Conservation (phyloP, 2,797 vertebrate genomes). For the Poliocrania exsul region DNA sequence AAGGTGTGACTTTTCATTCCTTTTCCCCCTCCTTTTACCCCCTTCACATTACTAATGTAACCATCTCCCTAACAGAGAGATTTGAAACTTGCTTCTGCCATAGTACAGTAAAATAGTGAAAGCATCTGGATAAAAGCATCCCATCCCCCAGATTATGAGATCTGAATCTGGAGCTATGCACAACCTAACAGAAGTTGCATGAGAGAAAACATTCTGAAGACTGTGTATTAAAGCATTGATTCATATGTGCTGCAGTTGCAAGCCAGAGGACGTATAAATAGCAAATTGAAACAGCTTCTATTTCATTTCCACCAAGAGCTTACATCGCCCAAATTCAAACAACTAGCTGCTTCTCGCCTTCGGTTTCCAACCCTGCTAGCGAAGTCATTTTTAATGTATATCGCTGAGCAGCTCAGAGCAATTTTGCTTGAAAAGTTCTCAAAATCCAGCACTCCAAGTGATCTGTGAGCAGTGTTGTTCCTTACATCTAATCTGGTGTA, state of each 20-base stretch:
- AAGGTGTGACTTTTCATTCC: not conserved
- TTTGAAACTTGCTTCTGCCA: not conserved
- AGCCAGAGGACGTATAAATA: slow-evolving; percentile 27
- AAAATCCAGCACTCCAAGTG: not conserved
- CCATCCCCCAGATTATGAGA: not conserved
- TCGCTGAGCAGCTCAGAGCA: not conserved
- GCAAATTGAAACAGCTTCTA: slow-evolving; percentile 37
- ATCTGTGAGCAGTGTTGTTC: not conserved
- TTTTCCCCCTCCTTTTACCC: not conserved
- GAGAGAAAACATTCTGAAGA: not conserved
- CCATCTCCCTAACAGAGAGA: not conserved
- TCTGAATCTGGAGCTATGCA: not conserved
- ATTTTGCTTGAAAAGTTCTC: slow-evolving; percentile 31
- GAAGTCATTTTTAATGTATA: not conserved
- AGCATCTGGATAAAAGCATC: slow-evolving; percentile 5
- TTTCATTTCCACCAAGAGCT: not conserved
- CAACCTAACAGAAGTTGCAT: slow-evolving; percentile 4
- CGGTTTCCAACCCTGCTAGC: not conserved
- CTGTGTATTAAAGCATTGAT: not conserved
- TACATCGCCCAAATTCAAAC: slow-evolving; percentile 14
- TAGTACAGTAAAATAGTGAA: not conserved
- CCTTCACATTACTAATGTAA: not conserved
- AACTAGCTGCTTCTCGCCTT: slow-evolving; percentile 12
- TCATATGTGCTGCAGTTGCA: slow-evolving; percentile 30
- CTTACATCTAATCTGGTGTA: not conserved